These are phyloP conservation scores for Nasua narica DNA, from an alignment of 2,797 vertebrate species.

Conservation along the genomic window DNA sequence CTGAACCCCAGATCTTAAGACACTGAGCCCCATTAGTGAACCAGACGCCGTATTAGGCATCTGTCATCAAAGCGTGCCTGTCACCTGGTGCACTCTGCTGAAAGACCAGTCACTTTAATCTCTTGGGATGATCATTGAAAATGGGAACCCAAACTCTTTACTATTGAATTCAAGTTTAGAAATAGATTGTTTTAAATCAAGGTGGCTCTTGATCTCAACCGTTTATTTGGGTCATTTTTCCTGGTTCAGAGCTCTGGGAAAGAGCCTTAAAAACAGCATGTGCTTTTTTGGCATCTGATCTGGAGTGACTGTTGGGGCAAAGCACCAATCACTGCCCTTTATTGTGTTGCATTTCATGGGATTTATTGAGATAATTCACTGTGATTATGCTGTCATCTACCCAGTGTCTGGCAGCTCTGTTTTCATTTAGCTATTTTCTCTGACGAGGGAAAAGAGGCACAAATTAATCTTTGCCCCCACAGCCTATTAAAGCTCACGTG, in stretches of 20 bases:
- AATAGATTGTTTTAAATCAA: slow-evolving; percentile 10
- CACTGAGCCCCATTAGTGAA: not conserved
- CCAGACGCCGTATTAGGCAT: not conserved
- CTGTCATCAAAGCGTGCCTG: not conserved
- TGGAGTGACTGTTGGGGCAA: not conserved
- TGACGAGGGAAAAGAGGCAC: slow-evolving; percentile 11
- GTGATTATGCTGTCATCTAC: not conserved
- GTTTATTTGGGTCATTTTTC: slow-evolving; percentile 22
- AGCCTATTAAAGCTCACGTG: not conserved
- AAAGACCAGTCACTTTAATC: slow-evolving; percentile 23
- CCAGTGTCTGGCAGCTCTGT: slow-evolving; percentile 7
- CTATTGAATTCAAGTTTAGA: slow-evolving; percentile 21
- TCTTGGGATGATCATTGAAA: slow-evolving; percentile 29
- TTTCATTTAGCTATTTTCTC: slow-evolving; percentile 43
- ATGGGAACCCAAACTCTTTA: not conserved
- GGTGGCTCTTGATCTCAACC: not conserved
- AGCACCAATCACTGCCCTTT: not conserved
- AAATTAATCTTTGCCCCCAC: slow-evolving; percentile 42
- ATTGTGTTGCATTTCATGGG: not conserved
- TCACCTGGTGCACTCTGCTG: not conserved
- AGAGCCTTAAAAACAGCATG: not conserved
- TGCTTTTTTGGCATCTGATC: not conserved
- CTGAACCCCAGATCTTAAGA: not conserved
- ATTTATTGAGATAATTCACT: slow-evolving; percentile 8
- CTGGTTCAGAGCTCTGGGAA: not conserved